These are phyloP conservation scores for Verasper variegatus DNA, from an alignment of 2,113 vertebrate species.

Conservation along the genomic window DNA sequence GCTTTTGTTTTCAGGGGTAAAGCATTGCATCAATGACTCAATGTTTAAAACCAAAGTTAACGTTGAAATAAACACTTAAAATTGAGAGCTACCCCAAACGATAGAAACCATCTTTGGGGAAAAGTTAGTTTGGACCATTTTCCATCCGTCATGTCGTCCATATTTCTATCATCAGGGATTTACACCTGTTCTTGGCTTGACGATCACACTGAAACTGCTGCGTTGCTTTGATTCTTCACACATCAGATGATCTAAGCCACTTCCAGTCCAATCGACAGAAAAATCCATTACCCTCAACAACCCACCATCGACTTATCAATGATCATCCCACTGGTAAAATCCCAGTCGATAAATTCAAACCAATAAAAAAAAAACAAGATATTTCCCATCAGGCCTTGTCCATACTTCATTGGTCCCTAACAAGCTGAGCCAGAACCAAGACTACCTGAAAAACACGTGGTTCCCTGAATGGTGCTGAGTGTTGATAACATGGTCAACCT, in stretches of 20 bases:
- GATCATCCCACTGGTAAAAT: slow-evolving; percentile 5
- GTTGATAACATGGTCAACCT: slow-evolving; percentile 26
- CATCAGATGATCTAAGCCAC: too few species aligned
- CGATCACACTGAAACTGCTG: background rate
- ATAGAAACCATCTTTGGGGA: too few species aligned
- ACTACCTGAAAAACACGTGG: slow-evolving; percentile 9
- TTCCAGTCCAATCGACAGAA: background rate
- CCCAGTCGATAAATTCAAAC: slow-evolving; percentile 23
- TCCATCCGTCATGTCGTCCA: too few species aligned
- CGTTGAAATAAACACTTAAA: too few species aligned
- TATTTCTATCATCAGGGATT: too few species aligned
- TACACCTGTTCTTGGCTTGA: too few species aligned
- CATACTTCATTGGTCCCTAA: slow-evolving; percentile 1
- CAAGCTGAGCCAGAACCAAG: background rate
- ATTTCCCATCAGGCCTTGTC: slow-evolving; percentile 16
- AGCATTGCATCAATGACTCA: too few species aligned
- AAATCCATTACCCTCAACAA: background rate
- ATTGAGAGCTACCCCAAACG: too few species aligned
- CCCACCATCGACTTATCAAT: slow-evolving; percentile 15
- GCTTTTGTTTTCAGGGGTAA: too few species aligned
- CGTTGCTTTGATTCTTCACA: too few species aligned
- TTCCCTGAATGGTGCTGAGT: slow-evolving; percentile 41
- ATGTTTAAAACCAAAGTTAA: too few species aligned
- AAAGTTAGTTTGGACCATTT: too few species aligned
- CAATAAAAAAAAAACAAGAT: background rate